phyloP scores from a whole-genome alignment of 92 coral and sea anemone species.

The Siderastrea radians region DNA sequence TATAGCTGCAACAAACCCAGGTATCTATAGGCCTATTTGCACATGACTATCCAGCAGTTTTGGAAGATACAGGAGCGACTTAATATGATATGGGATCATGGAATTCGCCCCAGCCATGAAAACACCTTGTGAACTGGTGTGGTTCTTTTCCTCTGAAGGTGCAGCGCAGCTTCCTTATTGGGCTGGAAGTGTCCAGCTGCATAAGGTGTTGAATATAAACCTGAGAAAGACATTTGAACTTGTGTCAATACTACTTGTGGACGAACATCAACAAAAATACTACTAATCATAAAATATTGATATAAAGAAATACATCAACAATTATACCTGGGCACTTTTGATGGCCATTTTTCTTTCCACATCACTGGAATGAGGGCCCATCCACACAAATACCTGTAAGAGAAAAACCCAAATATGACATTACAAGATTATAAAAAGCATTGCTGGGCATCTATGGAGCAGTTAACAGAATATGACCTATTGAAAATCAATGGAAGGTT shows the following conservation, averaged over 20 bases:
- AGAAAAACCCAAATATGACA: not conserved
- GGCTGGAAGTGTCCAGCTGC: slow-evolving; percentile 88
- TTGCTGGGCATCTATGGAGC: too few species aligned
- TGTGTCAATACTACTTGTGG: not conserved
- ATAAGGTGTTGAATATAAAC: slow-evolving; percentile 93
- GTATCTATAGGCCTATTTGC: too few species aligned
- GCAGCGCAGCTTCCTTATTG: slow-evolving; percentile 90
- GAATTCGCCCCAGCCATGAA: slow-evolving; percentile 98
- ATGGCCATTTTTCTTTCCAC: slow-evolving; percentile 95
- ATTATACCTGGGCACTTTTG: slow-evolving; percentile 94
- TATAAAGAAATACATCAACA: not conserved
- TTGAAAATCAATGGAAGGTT: too few species aligned
- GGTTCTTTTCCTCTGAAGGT: slow-evolving; percentile 92
- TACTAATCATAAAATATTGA: slow-evolving; percentile 32
- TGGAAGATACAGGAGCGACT: not conserved
- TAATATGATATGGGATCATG: slow-evolving; percentile 59
- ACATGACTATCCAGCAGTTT: too few species aligned
- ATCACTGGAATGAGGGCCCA: slow-evolving; percentile 93
- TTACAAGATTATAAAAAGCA: too few species aligned
- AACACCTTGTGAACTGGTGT: slow-evolving; percentile 86
- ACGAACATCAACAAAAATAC: not conserved
- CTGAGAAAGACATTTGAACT: slow-evolving; percentile 26
- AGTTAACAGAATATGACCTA: too few species aligned
- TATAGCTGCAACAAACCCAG: too few species aligned
- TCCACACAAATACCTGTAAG: slow-evolving; percentile 90